Evolutionary conservation across 2,113 vertebrate species (phyloP).

Genomic region (Phylloscopus whistleri): DNA sequence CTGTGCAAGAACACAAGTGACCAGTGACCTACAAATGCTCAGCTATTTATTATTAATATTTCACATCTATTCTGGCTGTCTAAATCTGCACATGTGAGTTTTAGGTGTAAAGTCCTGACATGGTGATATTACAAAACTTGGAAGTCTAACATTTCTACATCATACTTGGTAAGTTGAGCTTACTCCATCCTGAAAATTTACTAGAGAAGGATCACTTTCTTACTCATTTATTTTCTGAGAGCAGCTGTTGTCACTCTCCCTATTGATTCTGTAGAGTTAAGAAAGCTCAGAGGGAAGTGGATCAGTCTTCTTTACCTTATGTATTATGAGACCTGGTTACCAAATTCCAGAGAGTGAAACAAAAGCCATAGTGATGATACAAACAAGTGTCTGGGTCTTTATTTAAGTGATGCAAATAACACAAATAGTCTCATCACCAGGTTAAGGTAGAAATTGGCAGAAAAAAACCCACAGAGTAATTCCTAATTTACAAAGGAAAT

Average conservation of each 20-base stretch:
- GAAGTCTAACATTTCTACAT: neutral
- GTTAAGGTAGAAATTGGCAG: neutral
- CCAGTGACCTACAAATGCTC: neutral
- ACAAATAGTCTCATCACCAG: neutral
- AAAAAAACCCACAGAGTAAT: neutral
- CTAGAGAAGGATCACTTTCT: neutral
- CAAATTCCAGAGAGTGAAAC: neutral
- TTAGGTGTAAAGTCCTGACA: neutral
- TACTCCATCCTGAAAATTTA: neutral
- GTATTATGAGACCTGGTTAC: neutral
- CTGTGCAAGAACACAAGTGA: accelerated
- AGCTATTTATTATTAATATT: neutral
- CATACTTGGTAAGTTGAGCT: neutral
- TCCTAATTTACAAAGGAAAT: neutral
- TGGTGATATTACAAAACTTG: neutral
- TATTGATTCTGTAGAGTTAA: neutral
- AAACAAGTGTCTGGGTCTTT: neutral
- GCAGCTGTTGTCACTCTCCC: neutral
- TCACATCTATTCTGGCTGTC: neutral
- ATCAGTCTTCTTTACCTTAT: neutral
- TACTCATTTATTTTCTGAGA: neutral
- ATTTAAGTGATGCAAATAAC: neutral
- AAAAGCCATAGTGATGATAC: neutral
- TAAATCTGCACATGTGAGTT: neutral
- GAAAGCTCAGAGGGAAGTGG: neutral